Base-by-base conservation (phyloP, 2,113 vertebrate species). In the Passer domesticus region DNA sequence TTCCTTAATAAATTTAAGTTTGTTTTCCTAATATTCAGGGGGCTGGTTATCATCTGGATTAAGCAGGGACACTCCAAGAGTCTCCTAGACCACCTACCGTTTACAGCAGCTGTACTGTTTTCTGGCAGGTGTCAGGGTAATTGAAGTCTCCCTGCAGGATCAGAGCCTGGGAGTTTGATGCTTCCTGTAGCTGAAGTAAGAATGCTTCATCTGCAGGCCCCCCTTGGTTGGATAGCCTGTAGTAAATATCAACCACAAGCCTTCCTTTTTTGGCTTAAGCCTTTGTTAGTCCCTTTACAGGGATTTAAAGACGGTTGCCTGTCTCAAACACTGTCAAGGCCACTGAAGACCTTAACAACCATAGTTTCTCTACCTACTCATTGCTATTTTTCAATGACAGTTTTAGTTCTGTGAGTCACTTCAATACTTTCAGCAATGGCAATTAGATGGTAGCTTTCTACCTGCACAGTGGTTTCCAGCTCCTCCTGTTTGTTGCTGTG, bases 341-440 rank as follows among this genome's bases (percentile, higher is more conserved):
- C n/a, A 47, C n/a, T 64, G n/a, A 18, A 22, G 14, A 23, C 47
- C n/a, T 55, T 74, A 47, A 33, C 28, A 66, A 4, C 8, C 11
- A 16, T 85, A 10, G 23, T 49, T 16, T 72, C 49, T 43, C 0
- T 1, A 21, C 13, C 11, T 35, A 5, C 11, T 47, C 20, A 22
- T 35, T 0, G 0, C 2, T 35, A 16, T 30, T 56, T 70, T 56
- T 31, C 58, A 56, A 56, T 72, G 14, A 16, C 20, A 41, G 6
- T 53, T 28, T 28, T 16, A 15, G 11, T 14, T 35, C 9, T 47
- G 84, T 41, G 49, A 55, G 25, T 47, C 56, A 79, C 10, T n/a
- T 33, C 41, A 63, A 13, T 28, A 10, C 0, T n/a, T 70, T 41
- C 56, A 47, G 41, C 20, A 55, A 12, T 12, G 56, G 20, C 7